Percentiles rank a stretch among this genome's conserved stretches.
Evolutionary conservation across 2,797 vertebrate genomes (phyloP).

Genomic region (Helarctos malayanus): DNA sequence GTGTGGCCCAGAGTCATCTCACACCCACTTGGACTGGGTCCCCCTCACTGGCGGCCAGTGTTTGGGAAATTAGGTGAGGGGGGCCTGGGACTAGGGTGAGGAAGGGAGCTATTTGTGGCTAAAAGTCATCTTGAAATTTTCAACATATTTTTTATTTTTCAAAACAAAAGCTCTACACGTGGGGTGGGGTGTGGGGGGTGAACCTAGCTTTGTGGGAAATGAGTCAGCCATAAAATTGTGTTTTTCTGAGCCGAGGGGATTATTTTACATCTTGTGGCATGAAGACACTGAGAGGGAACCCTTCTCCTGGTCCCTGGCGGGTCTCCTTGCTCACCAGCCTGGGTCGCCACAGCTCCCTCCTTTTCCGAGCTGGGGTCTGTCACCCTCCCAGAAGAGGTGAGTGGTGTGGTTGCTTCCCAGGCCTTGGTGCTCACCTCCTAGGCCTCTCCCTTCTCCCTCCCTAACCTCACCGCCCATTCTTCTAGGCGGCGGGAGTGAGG

Average conservation of each 20-base stretch:
- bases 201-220: conserved; percentile 85
- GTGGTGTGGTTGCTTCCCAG: too few relatives aligned
- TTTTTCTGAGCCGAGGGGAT: conserved; percentile 85
- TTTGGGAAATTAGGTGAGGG: conserved; percentile 81
- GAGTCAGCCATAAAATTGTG: conserved; percentile 82
- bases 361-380: neutral
- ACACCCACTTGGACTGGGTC: conserved; percentile 59
- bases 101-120: conserved; percentile 68
- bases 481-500: neutral
- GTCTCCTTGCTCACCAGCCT: neutral
- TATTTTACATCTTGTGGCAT: conserved; percentile 83
- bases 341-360: neutral
- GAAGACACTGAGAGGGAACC: conserved; percentile 71
- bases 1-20: neutral
- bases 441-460: neutral
- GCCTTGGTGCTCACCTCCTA: neutral
- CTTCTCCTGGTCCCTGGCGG: conserved; percentile 44
- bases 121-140: conserved; percentile 85
- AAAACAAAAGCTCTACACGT: conserved; percentile 81
- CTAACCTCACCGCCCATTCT: neutral
- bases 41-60: conserved; percentile 36
- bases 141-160: conserved; percentile 83
- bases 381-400: neutral
- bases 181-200: neutral
- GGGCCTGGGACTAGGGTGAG: conserved; percentile 76